Evolutionary conservation across 2,113 vertebrate genomes (phyloP).

Genomic region (Pangasianodon gigas): DNA sequence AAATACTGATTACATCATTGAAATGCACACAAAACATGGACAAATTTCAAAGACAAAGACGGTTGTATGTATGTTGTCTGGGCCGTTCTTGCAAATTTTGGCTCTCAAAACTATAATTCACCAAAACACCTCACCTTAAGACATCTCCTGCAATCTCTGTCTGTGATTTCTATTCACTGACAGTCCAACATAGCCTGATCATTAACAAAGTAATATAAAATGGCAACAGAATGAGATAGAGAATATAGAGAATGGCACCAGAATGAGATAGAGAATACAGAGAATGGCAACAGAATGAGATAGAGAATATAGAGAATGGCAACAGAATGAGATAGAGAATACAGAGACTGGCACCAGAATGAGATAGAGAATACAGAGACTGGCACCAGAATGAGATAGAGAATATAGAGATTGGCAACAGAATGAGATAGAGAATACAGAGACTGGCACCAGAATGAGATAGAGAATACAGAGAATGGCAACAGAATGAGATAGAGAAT

Average conservation of each 20-base stretch:
- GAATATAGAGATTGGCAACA: too few species aligned
- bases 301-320: too few species aligned
- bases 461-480: too few species aligned
- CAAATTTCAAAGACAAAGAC: not conserved
- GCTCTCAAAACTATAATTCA: not conserved
- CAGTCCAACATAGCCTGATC: not conserved
- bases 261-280: too few species aligned
- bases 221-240: not conserved
- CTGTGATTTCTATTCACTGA: not conserved
- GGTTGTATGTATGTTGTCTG: not conserved
- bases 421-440: too few species aligned
- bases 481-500: too few species aligned
- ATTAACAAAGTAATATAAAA: not conserved
- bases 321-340: too few species aligned
- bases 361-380: too few species aligned
- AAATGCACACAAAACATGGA: not conserved
- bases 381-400: too few species aligned
- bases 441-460: too few species aligned
- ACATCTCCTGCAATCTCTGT: not conserved
- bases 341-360: too few species aligned
- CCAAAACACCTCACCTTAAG: not conserved
- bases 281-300: too few species aligned
- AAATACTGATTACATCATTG: not conserved
- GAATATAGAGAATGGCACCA: not conserved
- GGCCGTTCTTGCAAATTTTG: not conserved